phyloP scores from a whole-genome alignment of 1,140 invertebrate species.

The Heliconius eleuchia region DNA sequence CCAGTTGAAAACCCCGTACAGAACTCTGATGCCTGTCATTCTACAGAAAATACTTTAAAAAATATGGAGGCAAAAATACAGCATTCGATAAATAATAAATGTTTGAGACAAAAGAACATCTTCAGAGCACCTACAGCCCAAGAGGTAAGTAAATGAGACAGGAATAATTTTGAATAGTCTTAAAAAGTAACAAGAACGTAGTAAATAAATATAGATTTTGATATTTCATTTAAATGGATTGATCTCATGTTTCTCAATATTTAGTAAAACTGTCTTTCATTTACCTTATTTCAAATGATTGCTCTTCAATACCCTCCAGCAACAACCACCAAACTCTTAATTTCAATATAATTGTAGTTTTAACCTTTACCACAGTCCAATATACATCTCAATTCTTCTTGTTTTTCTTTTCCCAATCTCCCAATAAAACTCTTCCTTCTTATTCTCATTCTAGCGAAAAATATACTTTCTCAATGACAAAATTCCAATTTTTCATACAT shows the following conservation, averaged over 20 bases:
- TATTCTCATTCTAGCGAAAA: not conserved
- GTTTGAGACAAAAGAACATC: slow-evolving; percentile 31
- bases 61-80: slow-evolving; percentile 51
- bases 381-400: not conserved
- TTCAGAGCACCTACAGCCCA: slow-evolving; percentile 45
- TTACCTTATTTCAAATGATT: no score
- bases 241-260: no score
- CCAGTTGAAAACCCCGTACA: slow-evolving; percentile 7
- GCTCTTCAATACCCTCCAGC: no score
- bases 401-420: not conserved
- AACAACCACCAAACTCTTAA: no score
- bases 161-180: no score
- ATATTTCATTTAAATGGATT: no score
- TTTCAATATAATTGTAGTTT: slow-evolving; percentile 4
- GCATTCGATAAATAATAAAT: slow-evolving; percentile 50
- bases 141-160: slow-evolving; percentile 47
- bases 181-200: no score
- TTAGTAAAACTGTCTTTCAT: no score
- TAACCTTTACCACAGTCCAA: no score
- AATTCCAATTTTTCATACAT: slow-evolving; percentile 59
- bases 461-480: not conserved
- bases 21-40: slow-evolving; percentile 22
- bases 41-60: slow-evolving; percentile 49
- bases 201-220: no score
- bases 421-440: not conserved